phyloP scores from a whole-genome alignment of 2,888 invertebrate genomes.

The Mythimna lalbum region DNA sequence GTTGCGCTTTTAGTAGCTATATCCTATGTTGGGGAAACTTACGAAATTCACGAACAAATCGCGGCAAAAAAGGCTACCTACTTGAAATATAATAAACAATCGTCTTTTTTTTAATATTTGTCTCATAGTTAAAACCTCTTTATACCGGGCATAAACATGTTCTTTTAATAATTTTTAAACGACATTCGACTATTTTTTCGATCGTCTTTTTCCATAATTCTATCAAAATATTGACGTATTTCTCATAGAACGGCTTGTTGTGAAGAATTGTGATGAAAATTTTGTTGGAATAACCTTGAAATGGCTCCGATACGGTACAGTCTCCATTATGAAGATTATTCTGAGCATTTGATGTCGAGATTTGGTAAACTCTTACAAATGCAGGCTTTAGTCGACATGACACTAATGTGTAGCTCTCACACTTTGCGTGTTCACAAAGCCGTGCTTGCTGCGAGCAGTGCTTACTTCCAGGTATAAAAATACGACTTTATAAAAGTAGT shows the following conservation, averaged over 20 bases:
- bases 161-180: constrained; percentile 52
- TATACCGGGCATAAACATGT: constrained; percentile 48
- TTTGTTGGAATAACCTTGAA: constrained; percentile 45
- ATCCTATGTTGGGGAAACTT: too few species aligned
- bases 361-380: constrained; percentile 93
- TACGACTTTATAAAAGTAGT: background rate
- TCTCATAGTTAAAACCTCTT: constrained; percentile 10
- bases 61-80: too few species aligned
- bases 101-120: background rate
- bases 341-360: constrained; percentile 92
- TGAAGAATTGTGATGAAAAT: constrained; percentile 58
- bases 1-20: too few species aligned
- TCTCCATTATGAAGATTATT: constrained; percentile 93
- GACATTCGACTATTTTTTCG: constrained; percentile 62
- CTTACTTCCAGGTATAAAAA: constrained; percentile 92
- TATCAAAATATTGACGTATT: constrained; percentile 55
- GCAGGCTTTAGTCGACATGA: constrained; percentile 94
- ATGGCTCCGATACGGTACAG: constrained; percentile 91
- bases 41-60: too few species aligned
- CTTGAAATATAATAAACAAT: too few species aligned
- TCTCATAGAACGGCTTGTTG: constrained; percentile 41
- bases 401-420: constrained; percentile 94
- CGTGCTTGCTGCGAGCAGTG: constrained; percentile 93
- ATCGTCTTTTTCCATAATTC: constrained; percentile 68
- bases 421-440: constrained; percentile 94